A percentile compares a stretch with the other conserved stretches of the same genome.
Evolutionary conservation across 1,140 invertebrate species (phyloP).

Genomic region (Cecropterus lyciades): DNA sequence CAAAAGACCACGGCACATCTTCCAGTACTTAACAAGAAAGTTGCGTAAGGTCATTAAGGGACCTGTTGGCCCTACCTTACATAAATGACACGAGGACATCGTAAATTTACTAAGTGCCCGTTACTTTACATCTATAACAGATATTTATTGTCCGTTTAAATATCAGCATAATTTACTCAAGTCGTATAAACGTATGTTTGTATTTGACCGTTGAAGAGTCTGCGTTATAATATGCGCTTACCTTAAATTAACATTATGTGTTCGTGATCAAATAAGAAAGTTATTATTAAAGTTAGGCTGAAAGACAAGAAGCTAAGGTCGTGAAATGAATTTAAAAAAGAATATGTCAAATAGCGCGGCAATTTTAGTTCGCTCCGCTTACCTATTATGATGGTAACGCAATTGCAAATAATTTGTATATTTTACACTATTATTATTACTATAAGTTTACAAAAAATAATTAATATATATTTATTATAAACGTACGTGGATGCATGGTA

Average conservation of each 20-base stretch:
- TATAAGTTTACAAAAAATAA: no score
- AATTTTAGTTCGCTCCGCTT: not conserved
- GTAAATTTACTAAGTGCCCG: conserved; percentile 52
- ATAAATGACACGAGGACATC: conserved; percentile 64
- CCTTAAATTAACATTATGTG: no score
- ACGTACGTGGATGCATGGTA: no score
- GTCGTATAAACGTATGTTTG: conserved; percentile 27
- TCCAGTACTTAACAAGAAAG: conserved; percentile 63
- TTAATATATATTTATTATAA: no score
- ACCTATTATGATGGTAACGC: no score
- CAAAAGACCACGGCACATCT: conserved; percentile 64
- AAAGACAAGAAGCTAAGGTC: no score
- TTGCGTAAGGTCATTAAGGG: conserved; percentile 65
- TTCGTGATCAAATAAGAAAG: no score
- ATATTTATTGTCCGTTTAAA: conserved; percentile 24
- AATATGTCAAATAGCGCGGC: conserved; percentile 29
- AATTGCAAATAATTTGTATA: no score
- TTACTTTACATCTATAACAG: conserved; percentile 39
- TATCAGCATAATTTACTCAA: conserved; percentile 3
- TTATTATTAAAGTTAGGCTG: no score
- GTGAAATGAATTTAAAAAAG: no score
- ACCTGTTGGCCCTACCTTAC: conserved; percentile 66
- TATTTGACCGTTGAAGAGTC: conserved; percentile 23
- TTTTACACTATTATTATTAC: no score
- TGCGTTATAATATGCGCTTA: conserved; percentile 1